Evolutionary conservation across 2,797 vertebrate species (phyloP).

Genomic region (Amblyraja radiata): DNA sequence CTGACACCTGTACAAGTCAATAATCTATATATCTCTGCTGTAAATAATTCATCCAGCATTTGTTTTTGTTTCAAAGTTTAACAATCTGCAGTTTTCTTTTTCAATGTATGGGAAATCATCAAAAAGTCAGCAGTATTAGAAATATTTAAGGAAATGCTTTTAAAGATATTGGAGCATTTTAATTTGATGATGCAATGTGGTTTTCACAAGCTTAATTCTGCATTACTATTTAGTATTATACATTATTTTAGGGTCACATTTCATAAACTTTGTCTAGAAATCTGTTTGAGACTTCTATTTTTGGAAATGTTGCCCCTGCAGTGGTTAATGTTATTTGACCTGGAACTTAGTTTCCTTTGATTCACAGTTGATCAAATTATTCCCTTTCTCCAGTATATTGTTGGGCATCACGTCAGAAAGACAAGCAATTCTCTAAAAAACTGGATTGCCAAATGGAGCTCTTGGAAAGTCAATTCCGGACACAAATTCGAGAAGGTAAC

Average conservation of each 20-base stretch:
- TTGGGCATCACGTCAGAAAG: conserved; percentile 45
- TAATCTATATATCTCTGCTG: too few species aligned
- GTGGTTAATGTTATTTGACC: not conserved
- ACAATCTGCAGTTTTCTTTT: too few species aligned
- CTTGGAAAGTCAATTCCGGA: conserved; percentile 78
- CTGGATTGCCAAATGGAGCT: conserved; percentile 74
- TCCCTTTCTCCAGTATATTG: not conserved
- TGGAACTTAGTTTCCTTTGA: conserved; percentile 8
- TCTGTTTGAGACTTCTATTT: not conserved
- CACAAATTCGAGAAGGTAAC: conserved; percentile 78
- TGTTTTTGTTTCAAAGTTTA: too few species aligned
- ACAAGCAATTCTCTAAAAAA: conserved; percentile 64
- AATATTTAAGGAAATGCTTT: not conserved
- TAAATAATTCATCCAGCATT: too few species aligned
- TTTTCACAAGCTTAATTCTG: not conserved
- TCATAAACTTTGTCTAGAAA: too few species aligned
- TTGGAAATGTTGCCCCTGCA: not conserved
- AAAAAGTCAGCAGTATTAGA: not conserved
- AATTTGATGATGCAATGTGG: not conserved
- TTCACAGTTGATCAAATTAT: not conserved
- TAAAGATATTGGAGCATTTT: not conserved
- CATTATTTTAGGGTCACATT: too few species aligned
- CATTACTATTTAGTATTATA: not conserved
- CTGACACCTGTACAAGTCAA: too few species aligned
- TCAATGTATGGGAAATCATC: not conserved